phyloP scores from a whole-genome alignment of 2,888 invertebrate species.

The Mylabris sibirica region DNA sequence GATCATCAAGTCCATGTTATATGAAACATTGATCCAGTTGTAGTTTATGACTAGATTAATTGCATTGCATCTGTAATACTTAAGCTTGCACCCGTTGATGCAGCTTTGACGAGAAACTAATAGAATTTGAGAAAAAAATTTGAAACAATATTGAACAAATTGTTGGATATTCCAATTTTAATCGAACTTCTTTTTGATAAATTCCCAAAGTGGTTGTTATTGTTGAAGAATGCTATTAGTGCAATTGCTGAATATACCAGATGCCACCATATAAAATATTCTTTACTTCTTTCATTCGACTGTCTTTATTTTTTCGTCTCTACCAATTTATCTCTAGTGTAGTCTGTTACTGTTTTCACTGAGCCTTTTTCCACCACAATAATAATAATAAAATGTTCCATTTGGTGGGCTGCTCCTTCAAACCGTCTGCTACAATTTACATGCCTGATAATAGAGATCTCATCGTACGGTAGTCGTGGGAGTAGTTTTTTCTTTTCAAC shows the following conservation, averaged over 20 bases:
- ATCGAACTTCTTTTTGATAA: neutral
- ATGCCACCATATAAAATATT: conserved; percentile 1
- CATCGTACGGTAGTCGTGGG: neutral
- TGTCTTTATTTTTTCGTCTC: neutral
- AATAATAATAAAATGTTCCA: conserved; percentile 7
- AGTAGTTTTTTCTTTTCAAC: neutral
- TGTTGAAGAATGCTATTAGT: neutral
- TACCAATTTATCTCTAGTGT: neutral
- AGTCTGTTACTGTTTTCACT: conserved; percentile 6
- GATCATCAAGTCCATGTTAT: too few species aligned
- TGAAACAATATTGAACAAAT: too few species aligned
- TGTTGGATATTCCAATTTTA: neutral
- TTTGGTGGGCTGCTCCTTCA: conserved; percentile 1
- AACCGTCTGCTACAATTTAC: conserved; percentile 7
- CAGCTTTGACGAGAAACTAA: too few species aligned
- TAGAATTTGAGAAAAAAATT: too few species aligned
- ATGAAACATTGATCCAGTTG: too few species aligned
- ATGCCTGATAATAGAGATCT: neutral
- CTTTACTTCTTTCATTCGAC: neutral
- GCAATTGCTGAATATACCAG: neutral
- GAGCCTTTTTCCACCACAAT: neutral
- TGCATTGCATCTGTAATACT: too few species aligned
- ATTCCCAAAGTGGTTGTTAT: neutral
- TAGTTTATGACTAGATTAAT: too few species aligned
- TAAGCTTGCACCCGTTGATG: too few species aligned